Evolutionary conservation across 2,797 vertebrate genomes (phyloP).

Genomic region (Cryptoblepharus egeriae): DNA sequence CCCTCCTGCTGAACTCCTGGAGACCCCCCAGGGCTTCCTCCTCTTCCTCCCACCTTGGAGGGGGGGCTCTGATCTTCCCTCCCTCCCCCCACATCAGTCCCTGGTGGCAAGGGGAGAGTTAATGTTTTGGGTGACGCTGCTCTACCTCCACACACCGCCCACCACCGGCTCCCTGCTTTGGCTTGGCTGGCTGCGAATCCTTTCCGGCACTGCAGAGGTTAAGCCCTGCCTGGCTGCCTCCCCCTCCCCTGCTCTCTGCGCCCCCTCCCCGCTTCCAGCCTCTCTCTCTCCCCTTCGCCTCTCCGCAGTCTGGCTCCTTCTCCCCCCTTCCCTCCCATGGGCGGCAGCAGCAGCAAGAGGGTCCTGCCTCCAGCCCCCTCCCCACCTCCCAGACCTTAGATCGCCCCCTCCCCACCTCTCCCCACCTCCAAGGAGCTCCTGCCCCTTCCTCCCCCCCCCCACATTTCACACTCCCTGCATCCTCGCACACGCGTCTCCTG

Average conservation of each 20-base stretch:
- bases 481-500: not conserved
- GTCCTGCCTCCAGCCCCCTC: not conserved
- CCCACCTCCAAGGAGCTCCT: not conserved
- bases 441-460: not conserved
- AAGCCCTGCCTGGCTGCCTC: not conserved
- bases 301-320: not conserved
- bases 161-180: not conserved
- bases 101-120: constrained; percentile 2
- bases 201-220: not conserved
- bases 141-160: not conserved
- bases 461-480: constrained; percentile 4
- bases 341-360: not conserved
- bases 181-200: not conserved
- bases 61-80: too few species aligned
- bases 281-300: not conserved
- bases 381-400: not conserved
- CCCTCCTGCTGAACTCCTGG: too few species aligned
- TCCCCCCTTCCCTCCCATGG: not conserved
- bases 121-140: not conserved
- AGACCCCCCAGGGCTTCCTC: too few species aligned
- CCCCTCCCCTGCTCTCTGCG: too few species aligned
- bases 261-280: too few species aligned
- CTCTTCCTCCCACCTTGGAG: not conserved
- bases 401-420: constrained; percentile 3
- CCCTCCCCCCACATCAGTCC: not conserved